Evolutionary conservation across 2,888 invertebrate genomes (phyloP), one percentile per base, ranked within the genome.

Genomic region (Ditula angustiorana): DNA sequence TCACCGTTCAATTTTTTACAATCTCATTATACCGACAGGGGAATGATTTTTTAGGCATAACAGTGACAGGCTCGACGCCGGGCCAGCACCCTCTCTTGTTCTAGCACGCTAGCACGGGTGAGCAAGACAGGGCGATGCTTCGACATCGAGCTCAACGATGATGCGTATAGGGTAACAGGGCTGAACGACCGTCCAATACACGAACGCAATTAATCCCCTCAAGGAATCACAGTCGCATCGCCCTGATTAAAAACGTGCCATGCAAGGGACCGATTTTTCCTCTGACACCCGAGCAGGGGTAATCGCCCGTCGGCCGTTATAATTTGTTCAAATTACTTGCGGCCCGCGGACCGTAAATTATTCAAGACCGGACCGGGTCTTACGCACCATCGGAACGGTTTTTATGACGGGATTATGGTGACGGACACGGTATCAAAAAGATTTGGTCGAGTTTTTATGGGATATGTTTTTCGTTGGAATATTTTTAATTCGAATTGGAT

Each of bases 241-340:
- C 50, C 37, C 64, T 64, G 64, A 64, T 64, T 64, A 64, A 64
- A 64, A 64, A 64, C 64, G 64, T 64, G 64, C 64, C 64, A 64
- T 59, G 64, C 59, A 64, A 59, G 64, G 64, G 64, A 46, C 59
- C 64, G 64, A 64, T 59, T 67, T 69, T 67, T 66, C 65, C 68
- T 47, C 61, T 59, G 41, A 57, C 63, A 49, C 66, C 57, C 55
- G 59, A 44, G 56, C 67, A 62, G 57, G 71, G 61, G 69, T 76
- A 74, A 75, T 78, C 76, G 70, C 69, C 68, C 65, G 70, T 67
- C 68, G 69, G 71, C 74, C 74, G 73, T 81, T 80, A 82, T 82
- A 82, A 84, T 84, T 84, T 81, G 81, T 76, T 75, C 78, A 80
- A 82, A 83, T 85, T 81, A 77, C 72, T 69, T 58, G 61, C 71